Base-by-base conservation (phyloP, 1,140 invertebrate species). In the Dufourea novaeangliae region DNA sequence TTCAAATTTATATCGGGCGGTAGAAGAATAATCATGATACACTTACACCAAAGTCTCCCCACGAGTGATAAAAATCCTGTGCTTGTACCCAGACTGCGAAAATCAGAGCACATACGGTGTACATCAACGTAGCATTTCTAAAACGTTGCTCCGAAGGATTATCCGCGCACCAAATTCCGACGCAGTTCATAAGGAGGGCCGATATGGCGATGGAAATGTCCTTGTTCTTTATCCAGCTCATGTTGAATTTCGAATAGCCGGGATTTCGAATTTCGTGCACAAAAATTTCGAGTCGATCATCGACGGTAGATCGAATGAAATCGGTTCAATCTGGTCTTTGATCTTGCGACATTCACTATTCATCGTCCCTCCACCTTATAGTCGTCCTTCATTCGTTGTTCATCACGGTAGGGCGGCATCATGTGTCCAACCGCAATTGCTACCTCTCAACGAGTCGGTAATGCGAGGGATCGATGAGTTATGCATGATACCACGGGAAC, bases 31-130 rank as follows among this genome's bases (percentile, higher is more conserved):
- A 17, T 2, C 5, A 6, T 11, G 7, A n/a, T 66, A 27, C 37
- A 86, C 82, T 86, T 17, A 87, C 85, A 10, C 57, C 41, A 63
- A 87, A 72, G 10, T 87, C 72, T 1, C 59, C 77, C 62, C 56
- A 72, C 22, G 37, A 44, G 22, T 64, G 37, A 14, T 84, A 87
- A 12, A 84, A 14, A 8, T 79, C 79, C 1, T 67, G 39, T 0
- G 2, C 1, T 12, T 79, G 68, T 8, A 78, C 11, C 29, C 46
- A 67, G 6, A 78, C 12, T 0, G 11, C 32, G 2, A 72, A 22
- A 0, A n/a, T 7, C 1, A 83, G 1, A 54, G 12, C 11, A 79
- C n/a, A n/a, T n/a, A n/a, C 1, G 1, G 68, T 82, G 32, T 80
- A 86, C 25, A 37, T 10, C 20, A 79, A 14, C 39, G 29, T n/a